Evolutionary conservation across 2,888 invertebrate species (phyloP), one percentile per base, ranked within the genome.

Genomic region (Buathra laborator): DNA sequence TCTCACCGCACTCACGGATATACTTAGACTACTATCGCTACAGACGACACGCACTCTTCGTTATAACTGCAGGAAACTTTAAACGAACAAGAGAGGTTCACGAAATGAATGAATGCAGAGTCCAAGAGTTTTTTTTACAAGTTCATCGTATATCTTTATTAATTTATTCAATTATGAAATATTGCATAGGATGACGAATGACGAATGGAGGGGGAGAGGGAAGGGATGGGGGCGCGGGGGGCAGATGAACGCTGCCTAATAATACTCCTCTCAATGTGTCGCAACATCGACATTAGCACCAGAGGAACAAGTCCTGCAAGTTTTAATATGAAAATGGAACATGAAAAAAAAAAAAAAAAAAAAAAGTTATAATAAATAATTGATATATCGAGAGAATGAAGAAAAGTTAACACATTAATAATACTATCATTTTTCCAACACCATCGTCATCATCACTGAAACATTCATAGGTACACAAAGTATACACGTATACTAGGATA

Each of bases 401-500:
- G 2, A 14, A 62, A 32, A 62, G 14, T 2, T 9, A 29, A 32
- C 37, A 29, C 80, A 84, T 67, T 76, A 24, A 81, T 67, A 81
- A 81, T 59, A 72, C 46, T 67, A 59, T 70, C 66, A 37, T 68
- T 62, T 14, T 51, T 14, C 43, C 78, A 44, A 59, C 68, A 62
- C 56, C 72, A 66, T 59, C 56, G 32, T 51, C 71, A 19, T 62
- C 71, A 43, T 46, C 78, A 72, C 64, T 76, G 64, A 75, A 77
- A 77, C 72, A 83, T 72, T 62, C 56, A 79, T 74, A 79, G 68
- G 83, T 76, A 79, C 78, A 79, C 56, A 83, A 83, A 83, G 64
- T 83, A 83, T 75, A 76, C 48, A 76, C 76, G 76, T 76, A 74
- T 70, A 72, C 74, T 78, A 79, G 79, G 56, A 46, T 78, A 83